Conservation (phyloP, 2,113 vertebrate species). For the Sardina pilchardus region DNA sequence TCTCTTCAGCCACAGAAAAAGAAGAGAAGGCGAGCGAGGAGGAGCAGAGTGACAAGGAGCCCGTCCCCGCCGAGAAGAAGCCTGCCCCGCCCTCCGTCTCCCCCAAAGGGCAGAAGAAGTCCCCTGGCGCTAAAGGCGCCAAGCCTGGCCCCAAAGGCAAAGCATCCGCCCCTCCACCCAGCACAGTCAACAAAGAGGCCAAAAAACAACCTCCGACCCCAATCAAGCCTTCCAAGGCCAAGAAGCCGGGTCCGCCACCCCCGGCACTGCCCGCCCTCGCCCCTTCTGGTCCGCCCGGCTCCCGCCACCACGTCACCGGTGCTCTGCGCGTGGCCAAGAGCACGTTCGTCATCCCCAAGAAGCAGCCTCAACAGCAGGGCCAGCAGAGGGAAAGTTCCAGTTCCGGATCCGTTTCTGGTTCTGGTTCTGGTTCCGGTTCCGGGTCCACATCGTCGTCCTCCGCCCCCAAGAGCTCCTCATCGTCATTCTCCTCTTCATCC, state of each 20-base stretch:
- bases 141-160: conserved; percentile 65
- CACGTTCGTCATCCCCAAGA: conserved; percentile 78
- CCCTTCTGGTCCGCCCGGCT: conserved; percentile 63
- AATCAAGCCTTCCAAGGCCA: conserved; percentile 58
- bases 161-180: conserved; percentile 38
- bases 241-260: conserved; percentile 55
- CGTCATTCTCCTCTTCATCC: conserved; percentile 48
- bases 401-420: neutral
- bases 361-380: conserved; percentile 62
- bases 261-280: conserved; percentile 49
- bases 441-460: conserved; percentile 49
- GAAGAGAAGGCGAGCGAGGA: conserved; percentile 59
- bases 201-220: conserved; percentile 56
- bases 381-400: conserved; percentile 60
- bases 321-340: conserved; percentile 72
- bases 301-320: conserved; percentile 72
- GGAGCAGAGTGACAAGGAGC: conserved; percentile 61
- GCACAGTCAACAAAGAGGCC: conserved; percentile 52
- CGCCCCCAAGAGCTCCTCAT: conserved; percentile 58
- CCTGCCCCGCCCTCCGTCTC: conserved; percentile 30
- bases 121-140: conserved; percentile 46
- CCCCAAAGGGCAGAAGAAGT: conserved; percentile 59
- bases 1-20: conserved; percentile 61
- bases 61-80: conserved; percentile 51
- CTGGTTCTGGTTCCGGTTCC: conserved; percentile 17